These are phyloP conservation scores for Oxycera nigricornis DNA, from an alignment of 2,888 invertebrate genomes.

Conservation along the genomic window DNA sequence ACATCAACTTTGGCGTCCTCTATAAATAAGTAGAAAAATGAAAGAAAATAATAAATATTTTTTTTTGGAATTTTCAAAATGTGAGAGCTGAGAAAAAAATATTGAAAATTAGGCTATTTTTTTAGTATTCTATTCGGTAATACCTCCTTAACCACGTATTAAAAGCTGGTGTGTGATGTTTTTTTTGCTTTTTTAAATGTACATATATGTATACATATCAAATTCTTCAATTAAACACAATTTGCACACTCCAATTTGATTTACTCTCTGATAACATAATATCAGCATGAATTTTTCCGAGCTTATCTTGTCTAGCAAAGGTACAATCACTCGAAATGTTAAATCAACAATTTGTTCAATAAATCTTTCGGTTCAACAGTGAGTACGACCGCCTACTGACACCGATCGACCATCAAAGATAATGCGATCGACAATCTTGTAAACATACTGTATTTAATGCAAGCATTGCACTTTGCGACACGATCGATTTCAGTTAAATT, in stretches of 20 bases:
- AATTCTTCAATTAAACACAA: no score
- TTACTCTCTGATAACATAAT: no score
- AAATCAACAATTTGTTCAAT: slow-evolving; percentile 4
- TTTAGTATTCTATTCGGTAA: background rate
- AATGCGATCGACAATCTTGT: background rate
- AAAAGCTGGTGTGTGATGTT: no score
- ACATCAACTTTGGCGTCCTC: no score
- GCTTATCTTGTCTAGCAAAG: background rate
- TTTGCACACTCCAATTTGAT: no score
- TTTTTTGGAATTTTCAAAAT: background rate
- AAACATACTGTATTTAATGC: background rate
- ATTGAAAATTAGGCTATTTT: background rate
- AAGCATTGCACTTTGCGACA: background rate
- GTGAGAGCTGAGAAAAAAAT: background rate
- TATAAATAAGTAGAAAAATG: no score
- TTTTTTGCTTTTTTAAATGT: no score
- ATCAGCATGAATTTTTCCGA: background rate
- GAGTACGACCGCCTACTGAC: background rate
- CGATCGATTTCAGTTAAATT: background rate
- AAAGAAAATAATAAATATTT: no score
- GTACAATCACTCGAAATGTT: background rate
- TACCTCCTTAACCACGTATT: background rate
- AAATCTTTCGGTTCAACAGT: background rate
- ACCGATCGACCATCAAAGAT: background rate
- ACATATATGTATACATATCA: no score